Percentiles rank a stretch among this genome's conserved stretches.
phyloP scores from a whole-genome alignment of 2,797 vertebrate species.

The Diplodus sargus region DNA sequence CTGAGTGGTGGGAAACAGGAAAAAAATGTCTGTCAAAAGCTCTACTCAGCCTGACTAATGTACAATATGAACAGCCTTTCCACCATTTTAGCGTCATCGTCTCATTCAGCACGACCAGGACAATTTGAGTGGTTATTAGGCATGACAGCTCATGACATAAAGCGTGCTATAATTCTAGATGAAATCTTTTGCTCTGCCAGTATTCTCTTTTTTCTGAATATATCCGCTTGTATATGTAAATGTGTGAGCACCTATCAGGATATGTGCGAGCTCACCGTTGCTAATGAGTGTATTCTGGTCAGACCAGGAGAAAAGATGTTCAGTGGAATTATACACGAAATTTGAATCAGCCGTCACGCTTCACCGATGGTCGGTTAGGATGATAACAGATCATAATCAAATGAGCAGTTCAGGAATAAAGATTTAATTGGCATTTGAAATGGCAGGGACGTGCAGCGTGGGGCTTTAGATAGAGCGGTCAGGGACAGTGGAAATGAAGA shows the following conservation, averaged over 20 bases:
- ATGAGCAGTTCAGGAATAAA: background rate
- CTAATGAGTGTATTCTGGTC: conserved; percentile 31
- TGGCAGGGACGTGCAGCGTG: background rate
- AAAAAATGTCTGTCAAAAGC: conserved; percentile 21
- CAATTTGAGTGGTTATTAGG: conserved; percentile 47
- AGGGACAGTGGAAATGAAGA: background rate
- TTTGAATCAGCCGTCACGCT: conserved; percentile 5
- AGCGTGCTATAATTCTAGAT: background rate
- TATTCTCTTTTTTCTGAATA: conserved; percentile 3
- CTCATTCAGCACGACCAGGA: conserved; percentile 2
- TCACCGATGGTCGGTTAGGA: background rate
- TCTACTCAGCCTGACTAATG: conserved; percentile 11
- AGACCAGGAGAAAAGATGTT: conserved; percentile 21
- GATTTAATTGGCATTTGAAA: conserved; percentile 13
- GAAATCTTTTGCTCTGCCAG: conserved; percentile 4
- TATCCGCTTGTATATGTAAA: conserved; percentile 1
- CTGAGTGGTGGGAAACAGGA: background rate
- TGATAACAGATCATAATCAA: conserved; percentile 38
- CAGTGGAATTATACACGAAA: conserved; percentile 38
- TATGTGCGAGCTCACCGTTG: background rate
- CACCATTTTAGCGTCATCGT: conserved; percentile 7
- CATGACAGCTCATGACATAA: conserved; percentile 23
- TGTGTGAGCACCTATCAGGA: background rate
- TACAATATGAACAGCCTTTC: conserved; percentile 3
- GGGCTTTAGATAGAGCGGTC: background rate